Evolutionary conservation across 2,797 vertebrate species (phyloP).

Genomic region (Harpia harpyja): DNA sequence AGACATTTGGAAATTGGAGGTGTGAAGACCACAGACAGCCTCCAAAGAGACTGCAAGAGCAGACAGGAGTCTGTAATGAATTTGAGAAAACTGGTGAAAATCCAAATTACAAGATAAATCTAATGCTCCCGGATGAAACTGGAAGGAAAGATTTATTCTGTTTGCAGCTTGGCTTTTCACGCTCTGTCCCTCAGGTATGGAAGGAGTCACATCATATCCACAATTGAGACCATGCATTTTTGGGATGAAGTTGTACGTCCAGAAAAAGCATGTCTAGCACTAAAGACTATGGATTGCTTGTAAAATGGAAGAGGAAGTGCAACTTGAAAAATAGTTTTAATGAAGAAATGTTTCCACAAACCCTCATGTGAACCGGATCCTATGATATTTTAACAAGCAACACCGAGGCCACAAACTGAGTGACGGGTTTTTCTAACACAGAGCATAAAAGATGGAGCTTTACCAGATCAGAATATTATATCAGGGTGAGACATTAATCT

Average conservation of each 20-base stretch:
- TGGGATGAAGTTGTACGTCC: background rate
- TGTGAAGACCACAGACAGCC: background rate
- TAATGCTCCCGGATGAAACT: background rate
- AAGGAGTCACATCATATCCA: background rate
- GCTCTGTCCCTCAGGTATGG: background rate
- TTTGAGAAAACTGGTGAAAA: background rate
- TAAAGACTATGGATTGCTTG: background rate
- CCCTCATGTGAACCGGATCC: background rate
- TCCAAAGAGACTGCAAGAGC: background rate
- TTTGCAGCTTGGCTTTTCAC: background rate
- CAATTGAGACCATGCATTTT: rapidly evolving
- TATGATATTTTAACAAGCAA: background rate
- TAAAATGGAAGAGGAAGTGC: background rate
- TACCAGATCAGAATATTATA: background rate
- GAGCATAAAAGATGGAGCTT: background rate
- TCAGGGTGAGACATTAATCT: background rate
- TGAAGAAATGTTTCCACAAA: background rate
- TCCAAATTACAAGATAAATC: background rate
- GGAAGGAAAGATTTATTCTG: background rate
- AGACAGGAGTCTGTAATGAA: background rate
- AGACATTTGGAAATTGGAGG: background rate
- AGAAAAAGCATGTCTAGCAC: background rate
- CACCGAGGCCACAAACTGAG: background rate
- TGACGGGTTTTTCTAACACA: background rate
- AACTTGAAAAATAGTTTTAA: background rate